phyloP scores from a whole-genome alignment of 2,888 invertebrate genomes.

The Chloroclysta siterata region DNA sequence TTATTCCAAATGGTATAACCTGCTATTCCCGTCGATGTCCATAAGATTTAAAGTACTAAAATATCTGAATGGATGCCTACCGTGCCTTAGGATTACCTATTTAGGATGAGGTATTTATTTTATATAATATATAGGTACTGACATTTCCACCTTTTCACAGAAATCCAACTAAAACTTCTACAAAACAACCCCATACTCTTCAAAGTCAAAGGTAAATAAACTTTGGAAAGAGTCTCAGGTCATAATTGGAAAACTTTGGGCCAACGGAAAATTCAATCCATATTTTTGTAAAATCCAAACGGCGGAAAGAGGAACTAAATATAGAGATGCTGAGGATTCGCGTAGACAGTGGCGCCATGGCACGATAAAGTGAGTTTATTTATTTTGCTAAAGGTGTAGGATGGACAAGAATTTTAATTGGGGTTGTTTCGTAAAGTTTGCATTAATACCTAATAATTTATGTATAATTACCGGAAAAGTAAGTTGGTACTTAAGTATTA shows the following conservation, averaged over 20 bases:
- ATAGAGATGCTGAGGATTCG: background rate
- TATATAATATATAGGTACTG: background rate
- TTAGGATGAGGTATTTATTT: background rate
- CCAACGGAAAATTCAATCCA: constrained; percentile 7
- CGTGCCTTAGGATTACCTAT: no score
- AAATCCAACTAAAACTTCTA: constrained; percentile 11
- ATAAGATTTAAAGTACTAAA: no score
- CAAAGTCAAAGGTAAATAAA: constrained; percentile 22
- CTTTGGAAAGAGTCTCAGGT: constrained; percentile 3
- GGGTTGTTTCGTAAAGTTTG: constrained; percentile 3
- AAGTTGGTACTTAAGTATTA: no score
- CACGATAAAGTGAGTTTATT: background rate
- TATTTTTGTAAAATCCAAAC: constrained; percentile 3
- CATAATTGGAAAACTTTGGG: constrained; percentile 39
- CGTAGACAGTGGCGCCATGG: constrained; percentile 14
- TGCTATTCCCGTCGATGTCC: no score
- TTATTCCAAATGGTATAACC: no score
- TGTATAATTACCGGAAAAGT: no score
- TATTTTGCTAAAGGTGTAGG: constrained; percentile 5
- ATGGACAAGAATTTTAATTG: constrained; percentile 18
- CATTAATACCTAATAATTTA: no score
- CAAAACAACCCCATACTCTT: constrained; percentile 14
- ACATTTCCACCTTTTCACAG: background rate
- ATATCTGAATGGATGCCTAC: no score
- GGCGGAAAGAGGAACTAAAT: constrained; percentile 16